A percentile compares a stretch with the other conserved stretches of the same genome.
These are phyloP conservation scores for Drosophila nasuta DNA, from an alignment of 1,140 invertebrate genomes.

Conservation along the genomic window DNA sequence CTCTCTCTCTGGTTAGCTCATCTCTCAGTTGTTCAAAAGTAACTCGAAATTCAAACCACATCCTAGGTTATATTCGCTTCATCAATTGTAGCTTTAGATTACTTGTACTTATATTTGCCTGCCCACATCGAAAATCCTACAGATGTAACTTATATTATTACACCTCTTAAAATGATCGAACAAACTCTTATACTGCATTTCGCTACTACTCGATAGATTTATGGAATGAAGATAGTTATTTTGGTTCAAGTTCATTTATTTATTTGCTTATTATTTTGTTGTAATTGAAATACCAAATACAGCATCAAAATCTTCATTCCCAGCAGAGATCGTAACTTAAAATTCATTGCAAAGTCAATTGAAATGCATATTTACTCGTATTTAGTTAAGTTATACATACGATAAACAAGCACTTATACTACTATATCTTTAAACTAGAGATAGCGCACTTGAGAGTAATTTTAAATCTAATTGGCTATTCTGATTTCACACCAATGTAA, in stretches of 20 bases:
- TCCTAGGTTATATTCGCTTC: conserved; percentile 1
- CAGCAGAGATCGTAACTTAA: background rate
- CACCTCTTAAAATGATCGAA: background rate
- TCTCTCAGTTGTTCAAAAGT: conserved; percentile 7
- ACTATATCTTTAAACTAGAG: conserved; percentile 12
- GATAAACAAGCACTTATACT: conserved; percentile 17
- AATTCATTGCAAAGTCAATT: background rate
- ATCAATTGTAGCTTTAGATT: conserved; percentile 16
- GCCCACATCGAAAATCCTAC: conserved; percentile 32
- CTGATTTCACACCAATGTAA: conserved; percentile 11
- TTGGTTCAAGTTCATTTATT: background rate
- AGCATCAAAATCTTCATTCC: background rate
- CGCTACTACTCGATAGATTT: background rate
- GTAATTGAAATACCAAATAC: background rate
- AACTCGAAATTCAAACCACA: background rate
- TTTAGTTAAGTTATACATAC: conserved; percentile 24
- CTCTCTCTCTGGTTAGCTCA: conserved; percentile 37
- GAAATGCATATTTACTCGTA: conserved; percentile 1
- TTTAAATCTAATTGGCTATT: background rate
- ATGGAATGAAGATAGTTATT: conserved; percentile 4
- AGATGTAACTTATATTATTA: conserved; percentile 12
- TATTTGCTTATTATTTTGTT: background rate
- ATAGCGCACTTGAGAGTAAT: conserved; percentile 27
- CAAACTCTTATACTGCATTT: background rate
- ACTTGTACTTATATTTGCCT: conserved; percentile 37